phyloP scores from a whole-genome alignment of 2,888 invertebrate species.

The Perizoma affinitatum region DNA sequence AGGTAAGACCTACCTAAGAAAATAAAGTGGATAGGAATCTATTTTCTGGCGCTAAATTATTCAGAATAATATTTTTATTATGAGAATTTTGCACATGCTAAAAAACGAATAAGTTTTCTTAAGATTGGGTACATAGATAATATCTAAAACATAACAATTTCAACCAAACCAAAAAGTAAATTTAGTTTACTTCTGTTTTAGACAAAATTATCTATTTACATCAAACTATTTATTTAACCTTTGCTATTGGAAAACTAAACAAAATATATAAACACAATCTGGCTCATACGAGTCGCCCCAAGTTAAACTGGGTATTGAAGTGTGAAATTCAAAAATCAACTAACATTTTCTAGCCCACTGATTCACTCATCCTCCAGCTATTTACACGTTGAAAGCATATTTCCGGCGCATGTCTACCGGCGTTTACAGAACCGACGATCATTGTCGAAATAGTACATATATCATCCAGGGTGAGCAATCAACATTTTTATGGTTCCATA shows the following conservation, averaged over 20 bases:
- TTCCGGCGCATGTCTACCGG: conserved; percentile 1
- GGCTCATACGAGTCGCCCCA: conserved; percentile 42
- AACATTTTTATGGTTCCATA: too few relatives aligned
- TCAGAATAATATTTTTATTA: neutral
- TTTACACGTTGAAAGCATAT: conserved; percentile 1
- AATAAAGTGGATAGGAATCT: neutral
- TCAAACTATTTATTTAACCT: conserved; percentile 6
- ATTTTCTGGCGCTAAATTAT: too few relatives aligned
- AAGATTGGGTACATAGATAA: too few relatives aligned
- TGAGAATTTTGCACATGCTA: too few relatives aligned
- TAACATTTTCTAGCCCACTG: conserved; percentile 80
- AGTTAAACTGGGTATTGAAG: conserved; percentile 68
- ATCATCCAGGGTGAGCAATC: too few relatives aligned
- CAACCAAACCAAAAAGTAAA: too few relatives aligned
- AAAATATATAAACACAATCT: conserved; percentile 58
- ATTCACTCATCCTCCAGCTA: conserved; percentile 65
- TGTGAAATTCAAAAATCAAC: conserved; percentile 83
- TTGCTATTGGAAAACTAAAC: conserved; percentile 13
- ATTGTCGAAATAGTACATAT: too few relatives aligned
- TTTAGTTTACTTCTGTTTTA: neutral
- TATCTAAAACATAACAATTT: too few relatives aligned
- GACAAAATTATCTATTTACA: neutral
- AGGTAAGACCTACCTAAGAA: neutral
- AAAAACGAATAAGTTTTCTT: too few relatives aligned
- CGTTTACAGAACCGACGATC: neutral